These are phyloP conservation scores for Caenorhabditis latens DNA, from an alignment of 1,140 invertebrate species.

Conservation along the genomic window DNA sequence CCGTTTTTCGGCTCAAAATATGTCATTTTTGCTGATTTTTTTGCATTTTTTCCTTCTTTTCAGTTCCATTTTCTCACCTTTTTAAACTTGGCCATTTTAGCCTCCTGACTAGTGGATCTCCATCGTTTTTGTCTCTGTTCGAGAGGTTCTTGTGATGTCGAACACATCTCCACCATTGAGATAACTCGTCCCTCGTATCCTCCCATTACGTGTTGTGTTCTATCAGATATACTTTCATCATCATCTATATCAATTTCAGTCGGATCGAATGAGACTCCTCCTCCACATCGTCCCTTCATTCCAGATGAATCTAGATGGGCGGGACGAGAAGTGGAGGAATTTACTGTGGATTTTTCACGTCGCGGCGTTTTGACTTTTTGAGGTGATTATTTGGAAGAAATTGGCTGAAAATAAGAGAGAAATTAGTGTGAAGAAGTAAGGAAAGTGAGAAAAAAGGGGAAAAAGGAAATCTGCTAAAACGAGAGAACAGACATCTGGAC, in stretches of 20 bases:
- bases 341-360: not conserved
- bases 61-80: not conserved
- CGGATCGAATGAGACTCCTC: not conserved
- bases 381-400: not conserved
- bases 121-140: not conserved
- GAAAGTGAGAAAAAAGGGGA: not conserved
- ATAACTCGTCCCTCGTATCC: too few relatives aligned
- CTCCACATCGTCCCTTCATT: not conserved
- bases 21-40: not conserved
- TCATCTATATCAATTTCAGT: too few relatives aligned
- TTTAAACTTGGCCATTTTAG: not conserved
- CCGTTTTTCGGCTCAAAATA: not conserved
- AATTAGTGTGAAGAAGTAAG: too few relatives aligned
- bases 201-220: too few relatives aligned
- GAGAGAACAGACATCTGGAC: not conserved
- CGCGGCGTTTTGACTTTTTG: not conserved
- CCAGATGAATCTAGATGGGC: not conserved
- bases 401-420: not conserved
- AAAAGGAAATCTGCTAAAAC: not conserved
- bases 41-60: not conserved
- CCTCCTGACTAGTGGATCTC: not conserved
- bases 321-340: not conserved
- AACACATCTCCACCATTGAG: too few relatives aligned
- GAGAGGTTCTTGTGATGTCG: too few relatives aligned
- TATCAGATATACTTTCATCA: too few relatives aligned